Percentiles rank a stretch among this genome's conserved stretches.
These are phyloP conservation scores for Cichlasoma orientale DNA, from an alignment of 2,797 vertebrate species.

Conservation along the genomic window DNA sequence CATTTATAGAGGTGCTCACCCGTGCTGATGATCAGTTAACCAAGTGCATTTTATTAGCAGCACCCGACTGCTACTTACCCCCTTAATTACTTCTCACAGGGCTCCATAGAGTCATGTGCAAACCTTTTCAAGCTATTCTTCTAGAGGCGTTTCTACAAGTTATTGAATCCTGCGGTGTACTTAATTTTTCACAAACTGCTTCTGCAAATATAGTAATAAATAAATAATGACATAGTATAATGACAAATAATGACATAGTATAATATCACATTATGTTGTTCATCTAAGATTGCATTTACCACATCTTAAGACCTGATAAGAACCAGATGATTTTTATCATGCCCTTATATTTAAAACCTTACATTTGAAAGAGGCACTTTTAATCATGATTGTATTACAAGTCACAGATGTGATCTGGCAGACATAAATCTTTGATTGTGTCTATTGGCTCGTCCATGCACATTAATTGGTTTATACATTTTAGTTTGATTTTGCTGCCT, in stretches of 20 bases:
- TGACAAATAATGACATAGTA: background rate
- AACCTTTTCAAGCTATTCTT: background rate
- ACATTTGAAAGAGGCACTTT: background rate
- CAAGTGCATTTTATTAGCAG: background rate
- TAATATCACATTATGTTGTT: background rate
- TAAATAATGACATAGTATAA: background rate
- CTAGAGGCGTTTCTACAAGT: background rate
- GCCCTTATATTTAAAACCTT: background rate
- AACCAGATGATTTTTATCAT: background rate
- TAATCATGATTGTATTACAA: background rate
- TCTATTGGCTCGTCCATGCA: background rate
- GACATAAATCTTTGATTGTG: background rate
- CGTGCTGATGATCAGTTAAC: background rate
- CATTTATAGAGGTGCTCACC: background rate
- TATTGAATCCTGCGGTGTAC: background rate
- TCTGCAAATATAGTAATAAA: too few relatives aligned
- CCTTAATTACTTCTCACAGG: background rate
- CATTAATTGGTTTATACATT: background rate
- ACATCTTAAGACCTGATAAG: background rate
- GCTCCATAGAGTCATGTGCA: background rate
- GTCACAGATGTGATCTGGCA: background rate
- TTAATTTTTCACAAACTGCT: too few relatives aligned
- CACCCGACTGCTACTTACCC: background rate
- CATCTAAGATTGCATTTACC: background rate
- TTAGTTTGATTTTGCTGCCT: background rate